Evolutionary conservation across 2,888 invertebrate species (phyloP), one percentile per base, ranked within the genome.

Genomic region (Caenorhabditis doughertyi): DNA sequence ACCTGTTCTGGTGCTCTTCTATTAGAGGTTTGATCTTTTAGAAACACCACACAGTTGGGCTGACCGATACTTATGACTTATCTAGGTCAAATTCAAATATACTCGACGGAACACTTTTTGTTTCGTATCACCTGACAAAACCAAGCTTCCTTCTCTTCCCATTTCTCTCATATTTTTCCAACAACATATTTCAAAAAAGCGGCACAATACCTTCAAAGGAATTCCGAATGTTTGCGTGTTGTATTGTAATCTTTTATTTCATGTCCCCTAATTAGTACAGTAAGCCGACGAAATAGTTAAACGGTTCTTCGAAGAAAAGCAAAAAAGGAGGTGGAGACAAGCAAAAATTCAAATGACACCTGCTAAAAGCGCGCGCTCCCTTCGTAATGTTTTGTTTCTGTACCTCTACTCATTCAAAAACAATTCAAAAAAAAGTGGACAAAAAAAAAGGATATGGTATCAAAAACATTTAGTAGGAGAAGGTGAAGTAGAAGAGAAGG

Each of bases 341-440:
- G 9, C 4, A 51, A 18, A 35, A 74, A 74, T 74, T 74, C 67
- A 67, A 76, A 76, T 55, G 74, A 58, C 74, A 74, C 58, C 74
- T 74, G 76, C 13, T 25, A 42, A 60, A 23, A 25, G 27, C 53
- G 51, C 32, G 42, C 53, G 60, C 39, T 32, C 25, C 21, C 51
- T 51, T 25, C 25, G 25, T 9, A 25, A 42, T 42, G 44, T 62
- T 64, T 73, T 74, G 74, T 65, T 74, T 62, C 18, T 47, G 27
- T 18, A 47, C 27, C 49, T 58, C 35, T 55, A 65, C 60, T 68
- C 58, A 67, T 68, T 49, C 67, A 58, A 67, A 65, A 67, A 68
- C 27, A 68, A 39, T 42, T 42, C 18, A 18, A 5, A 23, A 64
- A 11, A 21, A 42, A 55, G n/a, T n/a, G n/a, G n/a, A n/a, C n/a